Base-by-base conservation (phyloP, 2,888 invertebrate species). In the Alloplasta piceator region DNA sequence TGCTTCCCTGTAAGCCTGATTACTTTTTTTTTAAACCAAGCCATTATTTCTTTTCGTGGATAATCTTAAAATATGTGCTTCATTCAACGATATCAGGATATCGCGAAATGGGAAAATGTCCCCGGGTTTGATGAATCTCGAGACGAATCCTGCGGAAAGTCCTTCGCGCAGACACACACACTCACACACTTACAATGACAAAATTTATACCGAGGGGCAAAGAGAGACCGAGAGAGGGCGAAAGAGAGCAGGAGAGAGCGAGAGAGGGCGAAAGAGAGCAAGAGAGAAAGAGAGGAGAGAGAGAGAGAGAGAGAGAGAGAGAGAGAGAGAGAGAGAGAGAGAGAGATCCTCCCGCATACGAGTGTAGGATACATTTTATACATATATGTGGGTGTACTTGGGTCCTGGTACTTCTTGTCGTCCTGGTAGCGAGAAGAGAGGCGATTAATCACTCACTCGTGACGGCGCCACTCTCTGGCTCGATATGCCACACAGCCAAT, bases 371-470 rank as follows among this genome's bases (percentile, higher is more conserved):
- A 46, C 39, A 16, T 7, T 12, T 48, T 26, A 48, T 36, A 41
- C 38, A 46, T 70, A 12, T 70, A 12, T 41, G 36, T 36, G 36
- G 38, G 72, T 63, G 52, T 63, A 55, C 50, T 63, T 70, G 38
- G 58, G 26, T 36, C 68, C n/a, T 72, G 43, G 77, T 46, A 64
- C 58, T 77, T 81, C 63, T 64, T 63, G 77, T 77, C 68, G 66
- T 78, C 16, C 48, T 16, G 63, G 68, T 52, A 66, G 68, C 43
- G 43, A 68, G 72, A 64, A 67, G 64, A 58, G 52, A 64, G 68
- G 41, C 73, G 77, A 81, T 81, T 81, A 81, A 81, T 81, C 80
- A 81, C 77, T 81, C 77, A 50, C 63, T 73, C 68, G 73, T 81
- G 73, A 77, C 80, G 67, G 70, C 80, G 77, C 73, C 77, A 73